Conservation (phyloP, 2,888 invertebrate genomes). For the Sinhomidia bicolor region DNA sequence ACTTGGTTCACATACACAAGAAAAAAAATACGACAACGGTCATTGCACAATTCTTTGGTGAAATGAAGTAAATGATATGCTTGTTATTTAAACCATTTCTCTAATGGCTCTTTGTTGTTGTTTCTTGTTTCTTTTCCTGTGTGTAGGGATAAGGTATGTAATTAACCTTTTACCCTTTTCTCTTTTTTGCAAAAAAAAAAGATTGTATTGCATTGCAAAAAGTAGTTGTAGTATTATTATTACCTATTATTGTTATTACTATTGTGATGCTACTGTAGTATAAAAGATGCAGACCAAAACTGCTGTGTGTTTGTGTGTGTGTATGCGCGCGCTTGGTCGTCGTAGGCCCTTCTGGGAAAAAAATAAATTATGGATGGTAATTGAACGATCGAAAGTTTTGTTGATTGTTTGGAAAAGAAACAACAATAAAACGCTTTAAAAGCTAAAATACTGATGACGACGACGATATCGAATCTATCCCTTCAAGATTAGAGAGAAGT, state of each 20-base stretch:
- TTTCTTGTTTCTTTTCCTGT: not conserved
- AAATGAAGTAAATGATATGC: not conserved
- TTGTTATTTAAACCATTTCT: not conserved
- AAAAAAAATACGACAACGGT: not conserved
- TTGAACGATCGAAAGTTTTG: constrained; percentile 28
- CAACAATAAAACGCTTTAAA: constrained; percentile 26
- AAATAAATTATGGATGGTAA: constrained; percentile 28
- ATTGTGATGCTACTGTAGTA: no score
- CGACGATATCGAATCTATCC: constrained; percentile 10
- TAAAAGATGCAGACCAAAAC: no score
- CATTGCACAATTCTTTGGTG: not conserved
- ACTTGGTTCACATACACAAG: not conserved
- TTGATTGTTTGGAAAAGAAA: constrained; percentile 15
- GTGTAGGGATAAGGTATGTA: not conserved
- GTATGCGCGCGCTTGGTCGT: not conserved
- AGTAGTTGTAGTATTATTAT: not conserved
- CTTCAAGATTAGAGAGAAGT: constrained; percentile 18
- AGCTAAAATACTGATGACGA: constrained; percentile 32
- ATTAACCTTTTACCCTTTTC: constrained; percentile 27
- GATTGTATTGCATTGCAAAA: no score
- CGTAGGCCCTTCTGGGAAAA: not conserved
- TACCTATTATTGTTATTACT: not conserved
- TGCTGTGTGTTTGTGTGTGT: not conserved
- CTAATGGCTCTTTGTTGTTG: not conserved
- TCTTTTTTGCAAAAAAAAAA: no score